Conservation (phyloP, 2,797 vertebrate genomes). For the Parambassis ranga region DNA sequence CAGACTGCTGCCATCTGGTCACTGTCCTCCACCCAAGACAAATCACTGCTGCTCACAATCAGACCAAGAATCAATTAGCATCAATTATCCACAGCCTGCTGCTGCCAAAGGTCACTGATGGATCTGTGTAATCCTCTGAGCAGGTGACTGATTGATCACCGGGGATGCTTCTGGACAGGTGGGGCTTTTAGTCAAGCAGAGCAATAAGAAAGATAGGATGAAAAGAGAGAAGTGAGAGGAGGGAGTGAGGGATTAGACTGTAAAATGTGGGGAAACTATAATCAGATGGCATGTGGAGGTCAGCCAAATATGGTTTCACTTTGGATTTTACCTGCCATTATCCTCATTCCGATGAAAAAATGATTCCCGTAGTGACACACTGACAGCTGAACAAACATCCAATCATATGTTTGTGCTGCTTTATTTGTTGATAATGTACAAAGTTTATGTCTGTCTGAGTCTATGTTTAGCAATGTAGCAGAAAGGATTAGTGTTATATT, state of each 20-base stretch:
- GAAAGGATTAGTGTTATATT: conserved; percentile 56
- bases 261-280: background rate
- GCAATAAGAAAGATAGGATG: background rate
- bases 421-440: conserved; percentile 1
- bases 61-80: conserved; percentile 63
- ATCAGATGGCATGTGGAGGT: background rate
- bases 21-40: conserved; percentile 58
- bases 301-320: conserved; percentile 2
- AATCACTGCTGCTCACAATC: conserved; percentile 62
- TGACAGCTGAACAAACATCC: background rate
- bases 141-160: conserved; percentile 61
- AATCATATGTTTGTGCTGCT: background rate
- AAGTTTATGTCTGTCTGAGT: background rate
- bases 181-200: conserved; percentile 21
- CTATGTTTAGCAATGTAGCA: conserved; percentile 58
- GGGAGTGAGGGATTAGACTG: background rate
- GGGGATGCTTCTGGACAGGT: conserved; percentile 24
- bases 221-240: background rate
- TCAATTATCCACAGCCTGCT: conserved; percentile 56
- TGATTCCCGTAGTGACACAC: background rate
- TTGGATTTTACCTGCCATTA: background rate
- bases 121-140: conserved; percentile 31
- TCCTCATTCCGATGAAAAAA: background rate
- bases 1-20: conserved; percentile 70
- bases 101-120: conserved; percentile 25